Base-by-base conservation (phyloP, 1,140 invertebrate genomes). In the Metopolophium dirhodum region DNA sequence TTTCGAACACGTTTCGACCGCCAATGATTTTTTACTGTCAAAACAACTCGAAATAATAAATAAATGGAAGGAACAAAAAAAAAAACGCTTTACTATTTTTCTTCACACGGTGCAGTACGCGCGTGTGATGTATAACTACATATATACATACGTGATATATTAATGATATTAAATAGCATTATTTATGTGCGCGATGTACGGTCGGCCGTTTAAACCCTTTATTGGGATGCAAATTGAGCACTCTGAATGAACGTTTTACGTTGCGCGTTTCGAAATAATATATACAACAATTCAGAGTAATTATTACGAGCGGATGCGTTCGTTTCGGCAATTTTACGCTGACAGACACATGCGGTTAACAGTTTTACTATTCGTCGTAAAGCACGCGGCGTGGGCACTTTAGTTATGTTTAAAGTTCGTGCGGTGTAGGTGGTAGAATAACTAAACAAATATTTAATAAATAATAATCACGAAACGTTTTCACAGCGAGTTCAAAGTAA, bases 141-240 rank as follows among this genome's bases (percentile, higher is more conserved):
- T 86, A 86, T 86, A 86, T 86, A n/a, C 4, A 45, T 45, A 47
- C n/a, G n/a, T n/a, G n/a, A 47, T n/a, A 47, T 41, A 45, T 45
- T 68, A 54, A 54, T 54, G 23, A 22, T 54, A n/a, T 77, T 77
- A 77, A 77, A 77, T 77, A n/a, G 30, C 61, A 77, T 77, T n/a
- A 77, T 77, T 77, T n/a, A 77, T 77, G 61, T n/a, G 61, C 6
- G 61, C 26, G 22, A 30, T 18, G 41, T 37, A 35, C 37, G 83
- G 37, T 26, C 35, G 18, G 26, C 88, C n/a, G 57, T 68, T n/a
- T 30, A 68, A 90, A n/a, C 22, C 35, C 83, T 54, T 30, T 90
- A 90, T 90, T 90, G 23, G 54, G 37, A 90, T 90, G 57, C 89
- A 47, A 90, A 61, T 90, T 68, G 89, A 90, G 35, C 37, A 47